Base-by-base conservation (phyloP, 2,888 invertebrate species). In the Lordiphosa andalusiaca region DNA sequence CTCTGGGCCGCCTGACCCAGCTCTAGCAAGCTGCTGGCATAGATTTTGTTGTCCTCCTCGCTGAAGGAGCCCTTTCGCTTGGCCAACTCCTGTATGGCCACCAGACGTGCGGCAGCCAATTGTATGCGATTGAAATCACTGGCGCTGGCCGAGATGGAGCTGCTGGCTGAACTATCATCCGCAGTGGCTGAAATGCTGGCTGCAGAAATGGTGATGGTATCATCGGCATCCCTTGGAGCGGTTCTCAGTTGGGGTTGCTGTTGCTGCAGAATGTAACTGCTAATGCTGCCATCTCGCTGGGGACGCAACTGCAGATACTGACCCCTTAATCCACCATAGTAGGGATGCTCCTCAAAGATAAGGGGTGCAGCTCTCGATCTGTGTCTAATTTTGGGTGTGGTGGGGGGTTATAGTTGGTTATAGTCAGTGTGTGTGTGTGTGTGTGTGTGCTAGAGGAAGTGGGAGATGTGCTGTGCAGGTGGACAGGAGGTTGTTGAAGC, bases 301-400 rank as follows among this genome's bases (percentile, higher is more conserved):
- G 59, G 77, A 52, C 73, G 83, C 48, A 87, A 50, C 52, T 86
- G 83, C 35, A 94, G 88, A 53, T 92, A 92, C 87, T 94, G 93
- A 0, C 94, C 94, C 81, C 92, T 93, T 2, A 92, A 93, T 30
- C 94, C 94, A 1, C 95, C 94, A 82, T 94, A 94, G 88, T 93
- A 94, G 10, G 94, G 93, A 38, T 80, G 66, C 49, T 81, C 87
- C 56, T 85, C 84, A 51, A 69, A 71, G 64, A 71, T 63, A 46
- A 75, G 47, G 19, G 82, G 82, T 48, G 60, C 71, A 12, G 61
- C 62, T 41, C 59, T 42, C 38, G 74, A 68, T 64, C 74, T 66
- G 61, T 77, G 74, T 77, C 78, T 78, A 61, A 37, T 25, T 25
- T 44, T 44, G 16, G 56, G 51, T 16, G 16, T 1, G 30, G 7